Evolutionary conservation across 2,888 invertebrate genomes (phyloP).

Genomic region (Agriopis marginaria): DNA sequence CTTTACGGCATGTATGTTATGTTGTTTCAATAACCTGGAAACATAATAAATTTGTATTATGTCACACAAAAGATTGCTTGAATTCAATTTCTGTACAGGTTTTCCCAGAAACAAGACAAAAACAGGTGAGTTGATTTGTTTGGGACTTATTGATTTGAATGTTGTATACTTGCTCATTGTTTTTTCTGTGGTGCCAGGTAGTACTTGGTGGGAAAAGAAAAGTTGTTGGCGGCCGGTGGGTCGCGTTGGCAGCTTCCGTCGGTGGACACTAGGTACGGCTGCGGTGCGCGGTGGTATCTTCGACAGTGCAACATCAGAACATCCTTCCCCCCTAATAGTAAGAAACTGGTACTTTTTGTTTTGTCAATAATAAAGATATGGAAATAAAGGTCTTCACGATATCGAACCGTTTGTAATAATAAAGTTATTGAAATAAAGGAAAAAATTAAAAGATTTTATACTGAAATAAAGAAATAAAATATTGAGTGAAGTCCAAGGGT

Average conservation of each 20-base stretch:
- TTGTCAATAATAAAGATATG: constrained; percentile 73
- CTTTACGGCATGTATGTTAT: constrained; percentile 78
- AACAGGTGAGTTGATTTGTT: constrained; percentile 75
- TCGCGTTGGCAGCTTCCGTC: constrained; percentile 4
- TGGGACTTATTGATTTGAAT: constrained; percentile 57
- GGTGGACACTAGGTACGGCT: constrained; percentile 19
- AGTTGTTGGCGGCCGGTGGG: constrained; percentile 5
- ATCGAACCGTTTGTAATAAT: constrained; percentile 58
- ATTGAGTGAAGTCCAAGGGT: constrained; percentile 56
- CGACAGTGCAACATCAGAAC: constrained; percentile 49
- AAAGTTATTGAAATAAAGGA: constrained; percentile 48
- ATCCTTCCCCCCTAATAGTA: constrained; percentile 77
- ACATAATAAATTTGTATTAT: constrained; percentile 78
- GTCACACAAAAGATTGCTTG: constrained; percentile 62
- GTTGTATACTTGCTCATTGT: constrained; percentile 51
- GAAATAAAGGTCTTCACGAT: constrained; percentile 65
- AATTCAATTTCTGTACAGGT: constrained; percentile 65
- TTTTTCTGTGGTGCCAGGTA: constrained; percentile 71
- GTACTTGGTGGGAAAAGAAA: constrained; percentile 42
- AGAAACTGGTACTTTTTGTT: constrained; percentile 82
- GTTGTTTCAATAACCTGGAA: constrained; percentile 73
- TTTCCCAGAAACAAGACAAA: constrained; percentile 50
- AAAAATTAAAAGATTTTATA: constrained; percentile 36
- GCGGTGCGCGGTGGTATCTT: constrained; percentile 30
- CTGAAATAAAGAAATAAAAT: constrained; percentile 49